Evolutionary conservation across 2,797 vertebrate species (phyloP).

Genomic region (Enteromius treurensis): DNA sequence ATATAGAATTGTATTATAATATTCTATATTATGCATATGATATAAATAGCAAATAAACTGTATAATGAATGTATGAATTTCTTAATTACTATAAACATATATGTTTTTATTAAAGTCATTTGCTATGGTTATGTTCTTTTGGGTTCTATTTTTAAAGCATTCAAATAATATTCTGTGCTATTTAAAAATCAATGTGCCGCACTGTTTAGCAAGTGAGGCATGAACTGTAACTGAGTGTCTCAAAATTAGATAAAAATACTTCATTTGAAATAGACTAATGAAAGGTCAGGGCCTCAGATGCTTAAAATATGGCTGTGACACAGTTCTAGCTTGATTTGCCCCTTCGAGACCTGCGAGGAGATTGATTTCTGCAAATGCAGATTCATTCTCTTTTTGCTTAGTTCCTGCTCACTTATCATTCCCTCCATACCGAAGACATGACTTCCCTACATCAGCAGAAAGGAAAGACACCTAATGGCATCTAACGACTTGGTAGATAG

Average conservation of each 20-base stretch:
- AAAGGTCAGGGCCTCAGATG: constrained; percentile 11
- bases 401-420: constrained; percentile 7
- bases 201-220: background rate
- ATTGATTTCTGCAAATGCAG: constrained; percentile 31
- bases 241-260: constrained; percentile 21
- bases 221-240: constrained; percentile 15
- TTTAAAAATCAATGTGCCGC: background rate
- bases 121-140: background rate
- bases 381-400: background rate
- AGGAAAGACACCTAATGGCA: background rate
- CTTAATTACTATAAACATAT: background rate
- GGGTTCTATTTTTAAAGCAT: background rate
- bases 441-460: constrained; percentile 3
- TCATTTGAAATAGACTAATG: constrained; percentile 7
- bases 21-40: background rate
- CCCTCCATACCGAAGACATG: background rate
- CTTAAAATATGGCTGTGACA: constrained; percentile 44
- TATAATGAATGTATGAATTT: background rate
- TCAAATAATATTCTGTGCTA: background rate
- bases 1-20: background rate
- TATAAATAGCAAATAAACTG: background rate
- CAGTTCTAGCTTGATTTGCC: constrained; percentile 37
- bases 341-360: constrained; percentile 17
- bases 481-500: background rate
- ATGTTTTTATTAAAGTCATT: background rate